phyloP scores from a whole-genome alignment of 2,797 vertebrate species.

The Cirrhinus molitorella region DNA sequence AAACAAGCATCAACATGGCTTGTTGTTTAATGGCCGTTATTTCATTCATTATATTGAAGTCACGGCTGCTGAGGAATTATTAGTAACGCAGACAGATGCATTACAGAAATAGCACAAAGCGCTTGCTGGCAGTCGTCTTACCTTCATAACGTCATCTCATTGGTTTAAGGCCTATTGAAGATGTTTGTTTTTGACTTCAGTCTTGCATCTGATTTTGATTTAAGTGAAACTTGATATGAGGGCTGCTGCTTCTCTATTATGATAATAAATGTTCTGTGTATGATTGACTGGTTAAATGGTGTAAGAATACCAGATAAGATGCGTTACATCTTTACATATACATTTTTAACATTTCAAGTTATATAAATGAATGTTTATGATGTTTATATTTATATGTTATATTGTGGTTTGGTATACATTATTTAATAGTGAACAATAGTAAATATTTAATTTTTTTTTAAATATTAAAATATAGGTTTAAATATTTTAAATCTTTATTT shows the following conservation, averaged over 20 bases:
- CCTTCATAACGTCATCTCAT: slow-evolving; percentile 3
- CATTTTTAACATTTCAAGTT: neutral
- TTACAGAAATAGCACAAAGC: slow-evolving; percentile 25
- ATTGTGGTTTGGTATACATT: too few relatives aligned
- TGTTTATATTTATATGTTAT: too few relatives aligned
- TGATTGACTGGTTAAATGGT: neutral
- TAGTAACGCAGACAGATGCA: slow-evolving; percentile 44
- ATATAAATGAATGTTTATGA: neutral
- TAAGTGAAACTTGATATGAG: neutral
- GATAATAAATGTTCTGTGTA: too few relatives aligned
- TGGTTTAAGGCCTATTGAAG: neutral
- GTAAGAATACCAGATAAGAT: too few relatives aligned
- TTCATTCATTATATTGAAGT: slow-evolving; percentile 25
- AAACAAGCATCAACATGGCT: neutral
- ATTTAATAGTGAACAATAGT: too few relatives aligned
- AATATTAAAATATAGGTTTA: too few relatives aligned
- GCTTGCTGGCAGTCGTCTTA: slow-evolving; percentile 34
- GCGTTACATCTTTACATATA: too few relatives aligned
- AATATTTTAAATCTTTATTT: too few relatives aligned
- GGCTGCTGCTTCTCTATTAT: too few relatives aligned
- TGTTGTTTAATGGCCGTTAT: slow-evolving; percentile 33
- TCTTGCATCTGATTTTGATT: neutral
- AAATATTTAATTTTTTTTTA: too few relatives aligned
- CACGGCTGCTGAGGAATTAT: slow-evolving; percentile 48
- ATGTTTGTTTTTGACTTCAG: neutral